Evolutionary conservation across 1,140 invertebrate genomes (phyloP).

Genomic region (Lepidurus arcticus): DNA sequence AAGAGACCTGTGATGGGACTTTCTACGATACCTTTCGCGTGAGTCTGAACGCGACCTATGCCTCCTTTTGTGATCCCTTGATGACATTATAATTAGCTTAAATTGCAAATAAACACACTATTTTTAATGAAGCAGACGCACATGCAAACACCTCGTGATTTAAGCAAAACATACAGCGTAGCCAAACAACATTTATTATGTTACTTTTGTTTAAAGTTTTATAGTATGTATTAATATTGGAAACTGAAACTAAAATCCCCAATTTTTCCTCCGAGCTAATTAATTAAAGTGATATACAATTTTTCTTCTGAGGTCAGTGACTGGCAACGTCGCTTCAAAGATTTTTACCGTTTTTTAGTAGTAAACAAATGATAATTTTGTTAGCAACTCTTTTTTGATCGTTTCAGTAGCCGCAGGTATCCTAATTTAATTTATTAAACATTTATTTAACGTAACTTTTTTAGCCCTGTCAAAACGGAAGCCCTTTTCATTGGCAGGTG

Average conservation of each 20-base stretch:
- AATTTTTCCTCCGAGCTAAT: too few species aligned
- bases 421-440: not conserved
- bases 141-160: not conserved
- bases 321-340: not conserved
- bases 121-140: not conserved
- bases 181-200: not conserved
- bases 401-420: constrained; percentile 17
- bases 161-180: not conserved
- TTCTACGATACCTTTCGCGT: not conserved
- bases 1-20: not conserved
- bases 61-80: not conserved
- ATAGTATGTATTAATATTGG: not conserved
- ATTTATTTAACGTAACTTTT: not conserved
- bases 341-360: not conserved
- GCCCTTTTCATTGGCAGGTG: constrained; percentile 45
- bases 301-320: not conserved
- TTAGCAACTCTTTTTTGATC: not conserved
- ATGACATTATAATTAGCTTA: not conserved
- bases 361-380: constrained; percentile 1
- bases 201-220: not conserved
- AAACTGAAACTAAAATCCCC: too few species aligned
- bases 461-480: constrained; percentile 34
- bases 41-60: not conserved
- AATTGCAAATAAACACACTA: not conserved
- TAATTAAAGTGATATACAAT: too few species aligned